Conservation (phyloP, 2,888 invertebrate genomes). For the Mythimna loreyi region DNA sequence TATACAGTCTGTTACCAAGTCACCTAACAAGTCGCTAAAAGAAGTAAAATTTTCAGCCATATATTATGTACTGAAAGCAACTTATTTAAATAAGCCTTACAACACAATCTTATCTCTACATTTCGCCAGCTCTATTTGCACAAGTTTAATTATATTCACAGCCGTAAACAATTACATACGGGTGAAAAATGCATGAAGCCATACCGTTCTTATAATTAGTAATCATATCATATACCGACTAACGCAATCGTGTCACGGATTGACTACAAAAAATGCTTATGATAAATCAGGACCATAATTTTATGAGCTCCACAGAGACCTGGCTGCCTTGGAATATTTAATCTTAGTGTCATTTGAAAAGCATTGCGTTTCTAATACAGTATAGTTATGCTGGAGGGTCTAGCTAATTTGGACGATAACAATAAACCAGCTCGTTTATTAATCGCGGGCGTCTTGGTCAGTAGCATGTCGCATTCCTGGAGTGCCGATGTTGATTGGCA, state of each 20-base stretch:
- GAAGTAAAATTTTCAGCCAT: slow-evolving; percentile 11
- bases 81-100: not conserved
- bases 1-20: not conserved
- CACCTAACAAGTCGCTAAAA: not conserved
- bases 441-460: slow-evolving; percentile 67
- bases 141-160: slow-evolving; percentile 44
- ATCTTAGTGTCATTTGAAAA: slow-evolving; percentile 35
- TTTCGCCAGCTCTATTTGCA: slow-evolving; percentile 42
- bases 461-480: slow-evolving; percentile 75
- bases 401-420: slow-evolving; percentile 65
- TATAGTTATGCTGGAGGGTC: slow-evolving; percentile 55
- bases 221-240: slow-evolving; percentile 66
- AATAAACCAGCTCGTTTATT: slow-evolving; percentile 70
- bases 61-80: not conserved
- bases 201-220: slow-evolving; percentile 55
- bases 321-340: slow-evolving; percentile 51
- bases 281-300: slow-evolving; percentile 64
- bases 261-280: slow-evolving; percentile 71
- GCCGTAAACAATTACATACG: slow-evolving; percentile 27
- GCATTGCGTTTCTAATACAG: slow-evolving; percentile 34
- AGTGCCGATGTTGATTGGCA: slow-evolving; percentile 76
- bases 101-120: slow-evolving; percentile 37
- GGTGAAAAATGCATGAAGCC: slow-evolving; percentile 35
- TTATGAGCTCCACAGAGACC: slow-evolving; percentile 46
- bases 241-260: slow-evolving; percentile 75